These are phyloP conservation scores for Ormia ochracea DNA, from an alignment of 2,888 invertebrate species.

Conservation along the genomic window DNA sequence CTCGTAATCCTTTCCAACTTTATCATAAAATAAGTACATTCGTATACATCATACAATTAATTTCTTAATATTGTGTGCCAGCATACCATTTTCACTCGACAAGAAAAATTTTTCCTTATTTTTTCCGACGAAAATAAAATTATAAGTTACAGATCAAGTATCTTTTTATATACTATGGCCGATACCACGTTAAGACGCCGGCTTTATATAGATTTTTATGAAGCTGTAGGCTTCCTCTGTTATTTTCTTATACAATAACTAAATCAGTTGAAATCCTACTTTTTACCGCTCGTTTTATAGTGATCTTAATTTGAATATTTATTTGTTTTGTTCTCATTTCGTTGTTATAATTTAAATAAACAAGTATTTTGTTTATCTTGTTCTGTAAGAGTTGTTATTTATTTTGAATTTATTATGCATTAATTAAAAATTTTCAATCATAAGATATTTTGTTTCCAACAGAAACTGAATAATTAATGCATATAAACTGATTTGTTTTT, in stretches of 20 bases:
- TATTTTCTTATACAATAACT: not conserved
- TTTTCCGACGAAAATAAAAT: slow-evolving; percentile 52
- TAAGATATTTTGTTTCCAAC: slow-evolving; percentile 15
- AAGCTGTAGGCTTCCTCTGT: slow-evolving; percentile 13
- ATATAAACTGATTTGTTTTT: not conserved
- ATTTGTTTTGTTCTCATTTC: slow-evolving; percentile 30
- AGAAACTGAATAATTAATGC: not conserved
- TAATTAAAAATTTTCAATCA: slow-evolving; percentile 46
- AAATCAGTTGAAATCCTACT: slow-evolving; percentile 68
- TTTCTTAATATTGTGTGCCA: not conserved
- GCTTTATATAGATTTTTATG: slow-evolving; percentile 53
- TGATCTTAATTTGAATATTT: slow-evolving; percentile 70
- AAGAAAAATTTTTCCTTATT: slow-evolving; percentile 14
- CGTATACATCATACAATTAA: not conserved
- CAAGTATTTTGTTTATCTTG: slow-evolving; percentile 74
- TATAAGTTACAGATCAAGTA: not conserved
- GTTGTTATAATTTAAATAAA: slow-evolving; percentile 63
- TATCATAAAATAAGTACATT: no score
- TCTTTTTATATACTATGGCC: slow-evolving; percentile 33
- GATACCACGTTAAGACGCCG: slow-evolving; percentile 12
- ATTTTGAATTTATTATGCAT: slow-evolving; percentile 39
- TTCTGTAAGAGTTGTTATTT: slow-evolving; percentile 62
- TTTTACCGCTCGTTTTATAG: slow-evolving; percentile 50
- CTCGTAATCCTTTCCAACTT: no score
- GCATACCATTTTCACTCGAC: slow-evolving; percentile 72